Evolutionary conservation across 2,888 invertebrate species (phyloP).

Genomic region (Dromius quadrimaculatus): DNA sequence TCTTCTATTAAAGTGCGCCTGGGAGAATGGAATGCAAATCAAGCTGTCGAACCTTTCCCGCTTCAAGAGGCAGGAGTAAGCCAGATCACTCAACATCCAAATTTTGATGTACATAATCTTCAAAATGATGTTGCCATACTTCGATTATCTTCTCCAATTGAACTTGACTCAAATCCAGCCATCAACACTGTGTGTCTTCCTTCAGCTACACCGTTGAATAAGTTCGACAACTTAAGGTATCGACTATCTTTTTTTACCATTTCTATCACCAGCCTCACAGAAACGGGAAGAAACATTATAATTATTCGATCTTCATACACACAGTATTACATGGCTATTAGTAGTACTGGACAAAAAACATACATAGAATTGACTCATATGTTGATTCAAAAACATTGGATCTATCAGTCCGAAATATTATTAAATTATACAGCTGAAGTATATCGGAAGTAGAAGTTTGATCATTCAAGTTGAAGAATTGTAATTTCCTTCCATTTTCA

Average conservation of each 20-base stretch:
- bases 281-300: not conserved
- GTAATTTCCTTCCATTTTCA: too few species aligned
- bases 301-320: too few species aligned
- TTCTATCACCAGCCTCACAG: not conserved
- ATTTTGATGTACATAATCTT: slow-evolving; percentile 77
- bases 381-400: too few species aligned
- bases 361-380: too few species aligned
- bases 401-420: too few species aligned
- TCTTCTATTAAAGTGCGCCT: slow-evolving; percentile 60
- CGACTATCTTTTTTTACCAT: not conserved
- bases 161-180: slow-evolving; percentile 67
- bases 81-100: slow-evolving; percentile 67
- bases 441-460: too few species aligned
- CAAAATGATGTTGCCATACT: slow-evolving; percentile 87
- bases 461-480: too few species aligned
- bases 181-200: slow-evolving; percentile 75
- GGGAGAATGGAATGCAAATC: slow-evolving; percentile 82
- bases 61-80: slow-evolving; percentile 73
- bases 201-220: too few species aligned
- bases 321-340: too few species aligned
- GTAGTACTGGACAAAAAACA: too few species aligned
- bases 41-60: slow-evolving; percentile 74
- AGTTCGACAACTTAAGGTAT: slow-evolving; percentile 10
- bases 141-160: slow-evolving; percentile 72
- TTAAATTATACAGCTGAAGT: too few species aligned